phyloP scores from a whole-genome alignment of 2,888 invertebrate genomes.

The Xanthia icteritia region DNA sequence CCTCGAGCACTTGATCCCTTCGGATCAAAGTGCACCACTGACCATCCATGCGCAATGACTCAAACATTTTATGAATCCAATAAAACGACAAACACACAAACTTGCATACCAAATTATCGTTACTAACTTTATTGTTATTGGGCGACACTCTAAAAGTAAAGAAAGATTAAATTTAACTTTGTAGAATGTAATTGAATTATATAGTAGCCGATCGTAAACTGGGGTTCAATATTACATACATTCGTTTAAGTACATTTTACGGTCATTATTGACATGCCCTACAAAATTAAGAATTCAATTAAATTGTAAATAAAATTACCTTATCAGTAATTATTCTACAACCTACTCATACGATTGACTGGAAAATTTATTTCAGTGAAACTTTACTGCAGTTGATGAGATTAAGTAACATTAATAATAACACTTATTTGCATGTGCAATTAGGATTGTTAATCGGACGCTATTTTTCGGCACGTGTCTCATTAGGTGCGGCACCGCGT shows the following conservation, averaged over 20 bases:
- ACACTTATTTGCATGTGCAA: constrained; percentile 14
- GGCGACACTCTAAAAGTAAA: constrained; percentile 37
- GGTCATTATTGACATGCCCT: constrained; percentile 43
- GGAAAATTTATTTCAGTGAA: constrained; percentile 42
- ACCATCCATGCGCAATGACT: constrained; percentile 26
- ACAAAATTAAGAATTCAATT: constrained; percentile 48
- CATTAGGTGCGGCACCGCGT: constrained; percentile 58
- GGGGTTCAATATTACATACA: constrained; percentile 38
- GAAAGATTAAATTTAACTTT: constrained; percentile 53
- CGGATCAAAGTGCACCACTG: constrained; percentile 32
- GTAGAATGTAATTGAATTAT: constrained; percentile 54
- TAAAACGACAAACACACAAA: constrained; percentile 51
- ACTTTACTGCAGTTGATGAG: constrained; percentile 32
- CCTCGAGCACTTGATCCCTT: constrained; percentile 21
- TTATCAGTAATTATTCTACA: constrained; percentile 50
- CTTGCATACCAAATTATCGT: constrained; percentile 35
- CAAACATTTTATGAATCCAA: constrained; percentile 51
- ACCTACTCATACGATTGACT: constrained; percentile 39
- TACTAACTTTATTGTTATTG: constrained; percentile 57
- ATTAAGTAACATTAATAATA: constrained; percentile 29
- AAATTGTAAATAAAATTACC: constrained; percentile 57
- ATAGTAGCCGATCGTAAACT: constrained; percentile 53
- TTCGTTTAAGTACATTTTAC: constrained; percentile 48
- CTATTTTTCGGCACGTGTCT: constrained; percentile 13
- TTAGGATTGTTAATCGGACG: constrained; percentile 32